phyloP scores from a whole-genome alignment of 2,888 invertebrate genomes.

The Caenorhabditis auriculariae region DNA sequence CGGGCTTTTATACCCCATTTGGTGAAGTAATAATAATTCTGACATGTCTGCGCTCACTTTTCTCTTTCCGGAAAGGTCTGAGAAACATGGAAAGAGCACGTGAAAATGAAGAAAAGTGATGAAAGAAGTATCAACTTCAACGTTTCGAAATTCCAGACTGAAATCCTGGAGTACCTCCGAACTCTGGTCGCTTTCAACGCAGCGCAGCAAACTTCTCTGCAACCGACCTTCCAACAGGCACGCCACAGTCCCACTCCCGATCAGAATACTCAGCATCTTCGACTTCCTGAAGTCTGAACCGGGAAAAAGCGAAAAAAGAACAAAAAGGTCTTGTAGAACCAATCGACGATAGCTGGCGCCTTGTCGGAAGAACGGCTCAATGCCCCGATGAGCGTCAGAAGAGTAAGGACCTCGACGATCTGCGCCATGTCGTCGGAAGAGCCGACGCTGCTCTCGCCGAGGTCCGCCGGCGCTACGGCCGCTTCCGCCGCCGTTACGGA shows the following conservation, averaged over 20 bases:
- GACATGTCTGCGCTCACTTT: too few relatives aligned
- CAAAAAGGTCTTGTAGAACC: too few relatives aligned
- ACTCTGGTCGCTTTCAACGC: constrained; percentile 4
- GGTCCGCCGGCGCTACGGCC: constrained; percentile 13
- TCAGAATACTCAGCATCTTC: constrained; percentile 2
- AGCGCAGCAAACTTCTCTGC: background rate
- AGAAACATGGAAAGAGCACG: too few relatives aligned
- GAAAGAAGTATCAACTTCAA: too few relatives aligned
- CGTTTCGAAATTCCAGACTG: constrained; percentile 16
- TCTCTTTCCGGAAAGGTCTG: too few relatives aligned
- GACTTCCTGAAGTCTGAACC: too few relatives aligned
- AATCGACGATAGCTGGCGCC: too few relatives aligned
- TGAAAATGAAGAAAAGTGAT: too few relatives aligned
- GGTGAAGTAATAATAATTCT: background rate
- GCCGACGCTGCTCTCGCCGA: constrained; percentile 16
- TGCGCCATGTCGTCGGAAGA: too few relatives aligned
- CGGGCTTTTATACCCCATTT: background rate
- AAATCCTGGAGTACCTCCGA: constrained; percentile 31
- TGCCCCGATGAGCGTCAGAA: constrained; percentile 16
- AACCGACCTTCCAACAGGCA: constrained; percentile 6
- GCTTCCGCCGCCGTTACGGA: too few relatives aligned
- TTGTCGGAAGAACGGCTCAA: background rate
- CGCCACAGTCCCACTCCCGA: background rate
- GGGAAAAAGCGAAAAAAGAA: too few relatives aligned
- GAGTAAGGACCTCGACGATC: constrained; percentile 27